phyloP scores from a whole-genome alignment of 2,113 vertebrate species.

The Nyctereutes procyonoides region DNA sequence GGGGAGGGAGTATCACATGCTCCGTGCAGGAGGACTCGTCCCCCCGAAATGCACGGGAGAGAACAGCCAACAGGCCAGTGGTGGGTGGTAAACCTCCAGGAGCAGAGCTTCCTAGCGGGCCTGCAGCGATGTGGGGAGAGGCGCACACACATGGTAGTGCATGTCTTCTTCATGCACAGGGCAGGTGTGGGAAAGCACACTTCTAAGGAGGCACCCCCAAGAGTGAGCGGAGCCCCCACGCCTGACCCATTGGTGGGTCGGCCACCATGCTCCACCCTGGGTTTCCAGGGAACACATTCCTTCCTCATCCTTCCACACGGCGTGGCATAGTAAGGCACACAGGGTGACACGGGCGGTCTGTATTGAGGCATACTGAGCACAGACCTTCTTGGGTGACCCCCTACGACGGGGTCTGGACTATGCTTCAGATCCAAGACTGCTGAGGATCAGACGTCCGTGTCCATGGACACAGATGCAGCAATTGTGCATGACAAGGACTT shows the following conservation, averaged over 20 bases:
- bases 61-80: too few relatives aligned
- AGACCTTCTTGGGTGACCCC: not conserved
- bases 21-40: not conserved
- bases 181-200: not conserved
- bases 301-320: not conserved
- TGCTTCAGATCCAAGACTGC: not conserved
- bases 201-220: not conserved
- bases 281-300: too few relatives aligned
- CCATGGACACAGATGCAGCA: not conserved
- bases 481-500: accelerated
- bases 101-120: not conserved
- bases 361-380: accelerated
- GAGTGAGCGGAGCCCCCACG: too few relatives aligned
- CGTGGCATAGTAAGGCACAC: accelerated
- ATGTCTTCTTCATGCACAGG: not conserved
- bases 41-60: not conserved
- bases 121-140: not conserved
- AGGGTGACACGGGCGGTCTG: accelerated
- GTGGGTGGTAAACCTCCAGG: not conserved
- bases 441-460: accelerated
- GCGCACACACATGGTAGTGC: not conserved
- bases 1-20: not conserved
- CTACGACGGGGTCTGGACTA: not conserved
- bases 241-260: not conserved
- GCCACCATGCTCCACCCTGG: not conserved